Base-by-base conservation (phyloP, 35 echinoderm and acorn worm species). In the Chiridota heheva region DNA sequence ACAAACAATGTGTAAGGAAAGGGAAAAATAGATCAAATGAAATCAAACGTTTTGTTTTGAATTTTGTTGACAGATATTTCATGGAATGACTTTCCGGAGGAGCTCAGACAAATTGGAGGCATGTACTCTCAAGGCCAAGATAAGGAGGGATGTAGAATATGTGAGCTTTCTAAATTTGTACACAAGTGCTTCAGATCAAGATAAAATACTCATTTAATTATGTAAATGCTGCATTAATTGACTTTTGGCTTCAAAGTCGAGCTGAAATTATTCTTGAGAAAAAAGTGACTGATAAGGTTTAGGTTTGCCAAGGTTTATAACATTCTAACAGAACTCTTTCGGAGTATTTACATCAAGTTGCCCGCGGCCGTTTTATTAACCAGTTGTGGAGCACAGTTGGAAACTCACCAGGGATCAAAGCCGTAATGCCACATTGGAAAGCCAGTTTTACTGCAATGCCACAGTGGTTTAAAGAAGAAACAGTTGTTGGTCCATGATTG, bases 81-180 rank as follows among this genome's bases (percentile, higher is more conserved):
- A 8, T 80, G 83, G 64, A 86, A 95, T 8, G 70, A 36, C 20
- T 95, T 95, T 82, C 61, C 72, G 32, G 86, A 85, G 2, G 73
- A 89, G 45, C 38, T 79, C 32, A 79, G 76, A 25, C 24, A 64
- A 51, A 72, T 80, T 44, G 91, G 91, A 32, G 84, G 45, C 1
- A 15, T 89, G 4, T 95, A 89, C 36, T 46, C 67, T n/a, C 85
- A 82, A 76, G 81, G 72, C 20, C 84, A 28, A 53, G 86, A 88
- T 78, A 89, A 89, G 42, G 33, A 84, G 46, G 84, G 84, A 7
- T 58, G 81, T 57, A 51, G 80, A 48, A 95, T 95, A 70, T 84
- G 91, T 95, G 53, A 87, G 84, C 80, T 32, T 10, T 38, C 0
- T 17, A 25, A 26, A 0, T 55, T 5, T 2, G 26, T 65, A 44